Conservation (phyloP, 1,140 invertebrate species). For the Luehdorfia chinensis region DNA sequence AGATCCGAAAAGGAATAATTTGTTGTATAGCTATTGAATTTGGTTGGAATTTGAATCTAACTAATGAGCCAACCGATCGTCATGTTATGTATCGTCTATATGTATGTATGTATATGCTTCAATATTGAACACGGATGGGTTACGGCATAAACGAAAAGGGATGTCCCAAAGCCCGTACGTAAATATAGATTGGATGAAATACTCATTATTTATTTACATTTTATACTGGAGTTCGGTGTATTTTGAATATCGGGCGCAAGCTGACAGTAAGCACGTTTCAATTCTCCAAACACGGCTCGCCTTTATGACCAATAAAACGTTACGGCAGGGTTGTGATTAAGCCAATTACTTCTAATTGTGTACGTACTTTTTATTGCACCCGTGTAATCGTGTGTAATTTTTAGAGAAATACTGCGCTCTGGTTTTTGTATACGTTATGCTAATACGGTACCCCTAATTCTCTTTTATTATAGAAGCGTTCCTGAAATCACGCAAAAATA, state of each 20-base stretch:
- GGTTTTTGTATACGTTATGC: background rate
- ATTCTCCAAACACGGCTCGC: conserved; percentile 49
- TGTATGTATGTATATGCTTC: no score
- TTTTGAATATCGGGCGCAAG: conserved; percentile 6
- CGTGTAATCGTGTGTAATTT: conserved; percentile 36
- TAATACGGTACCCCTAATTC: no score
- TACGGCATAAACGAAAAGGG: conserved; percentile 1
- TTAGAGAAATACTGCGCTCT: conserved; percentile 4
- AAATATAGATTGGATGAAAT: conserved; percentile 7
- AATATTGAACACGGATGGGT: no score
- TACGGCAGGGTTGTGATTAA: conserved; percentile 49
- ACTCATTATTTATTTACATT: conserved; percentile 17
- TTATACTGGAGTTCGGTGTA: conserved; percentile 12
- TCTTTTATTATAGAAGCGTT: background rate
- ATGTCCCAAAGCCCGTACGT: conserved; percentile 7
- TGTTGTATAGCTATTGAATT: no score
- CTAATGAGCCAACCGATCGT: no score
- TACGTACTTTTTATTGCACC: conserved; percentile 18
- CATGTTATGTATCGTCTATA: no score
- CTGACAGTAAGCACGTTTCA: conserved; percentile 25
- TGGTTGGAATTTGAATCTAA: no score
- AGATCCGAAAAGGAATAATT: no score
- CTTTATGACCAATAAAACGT: conserved; percentile 52
- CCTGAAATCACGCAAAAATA: no score
- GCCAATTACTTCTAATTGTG: conserved; percentile 47